Evolutionary conservation across 2,888 invertebrate genomes (phyloP), one percentile per base, ranked within the genome.

Genomic region (Seladonia tumulorum): DNA sequence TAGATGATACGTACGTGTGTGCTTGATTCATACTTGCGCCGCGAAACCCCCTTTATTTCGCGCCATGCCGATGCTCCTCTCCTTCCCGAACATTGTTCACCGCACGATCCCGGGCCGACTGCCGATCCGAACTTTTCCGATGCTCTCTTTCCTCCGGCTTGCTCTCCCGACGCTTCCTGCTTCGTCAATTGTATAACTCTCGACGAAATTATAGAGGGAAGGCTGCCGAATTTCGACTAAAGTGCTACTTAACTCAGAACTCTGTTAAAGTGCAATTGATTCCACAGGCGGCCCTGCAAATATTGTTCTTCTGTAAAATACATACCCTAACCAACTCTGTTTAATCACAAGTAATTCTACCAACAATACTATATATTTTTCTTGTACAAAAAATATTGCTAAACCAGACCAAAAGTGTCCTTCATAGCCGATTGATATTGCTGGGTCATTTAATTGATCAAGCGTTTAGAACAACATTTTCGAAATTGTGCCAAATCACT

Each of bases 31-130:
- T 86, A 87, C 89, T 89, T 91, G 82, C 83, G 83, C 83, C 88
- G 87, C 89, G 86, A 90, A 90, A 93, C 89, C 88, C 91, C 88
- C 90, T 92, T 91, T 91, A 90, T 93, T 91, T 90, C 89, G 86
- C 90, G 88, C 89, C 84, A 86, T 88, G 81, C 82, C 70, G 83
- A 39, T 57, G 72, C 47, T 29, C 82, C 83, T 77, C 81, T 82
- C 70, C 72, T 57, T n/a, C 66, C 79, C 63, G 78, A 71, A 74
- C 74, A 76, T 85, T 88, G 85, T 79, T 79, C 53, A 68, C 77
- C 76, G 47, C 1, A 25, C 22, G 68, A 39, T n/a, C 79, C 29
- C 25, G 42, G 71, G 25, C 76, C 14, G 63, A 57, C 22, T 70
- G 47, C 76, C 74, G 53, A 29, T 73, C 16, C 73, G 47, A 76